Conservation (phyloP, 2,888 invertebrate species). For the Clostera curtula region DNA sequence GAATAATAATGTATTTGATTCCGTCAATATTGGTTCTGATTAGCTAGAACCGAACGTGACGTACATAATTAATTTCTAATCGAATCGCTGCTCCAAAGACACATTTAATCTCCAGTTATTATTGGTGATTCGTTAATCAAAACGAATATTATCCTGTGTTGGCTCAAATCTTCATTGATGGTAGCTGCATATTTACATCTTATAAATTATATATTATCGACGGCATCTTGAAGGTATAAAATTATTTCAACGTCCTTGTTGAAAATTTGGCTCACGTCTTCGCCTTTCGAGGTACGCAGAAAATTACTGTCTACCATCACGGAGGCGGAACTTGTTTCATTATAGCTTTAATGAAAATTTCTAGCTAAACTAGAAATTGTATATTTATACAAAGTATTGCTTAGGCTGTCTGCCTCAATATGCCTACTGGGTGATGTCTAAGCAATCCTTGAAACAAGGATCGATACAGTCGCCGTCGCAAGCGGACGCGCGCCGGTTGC, state of each 20-base stretch:
- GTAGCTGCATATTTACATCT: no score
- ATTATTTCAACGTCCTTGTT: no score
- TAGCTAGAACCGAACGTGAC: slow-evolving; percentile 37
- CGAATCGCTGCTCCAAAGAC: no score
- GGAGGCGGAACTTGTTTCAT: no score
- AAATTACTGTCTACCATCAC: no score
- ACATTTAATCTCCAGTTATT: slow-evolving; percentile 17
- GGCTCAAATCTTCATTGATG: no score
- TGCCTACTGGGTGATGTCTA: slow-evolving; percentile 36
- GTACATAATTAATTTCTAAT: slow-evolving; percentile 29
- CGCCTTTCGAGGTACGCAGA: slow-evolving; percentile 22
- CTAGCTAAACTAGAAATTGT: slow-evolving; percentile 18
- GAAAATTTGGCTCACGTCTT: no score
- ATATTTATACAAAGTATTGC: slow-evolving; percentile 15
- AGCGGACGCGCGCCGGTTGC: slow-evolving; percentile 60
- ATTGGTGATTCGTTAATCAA: no score
- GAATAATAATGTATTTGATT: slow-evolving; percentile 31
- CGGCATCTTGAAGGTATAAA: no score
- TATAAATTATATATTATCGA: no score
- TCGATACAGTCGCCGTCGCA: slow-evolving; percentile 57
- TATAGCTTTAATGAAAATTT: no score
- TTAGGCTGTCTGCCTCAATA: slow-evolving; percentile 34
- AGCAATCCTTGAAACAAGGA: slow-evolving; percentile 54
- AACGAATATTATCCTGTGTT: no score
- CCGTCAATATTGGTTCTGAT: slow-evolving; percentile 39